A percentile compares a stretch with the other conserved stretches of the same genome.
phyloP scores from a whole-genome alignment of 2,797 vertebrate species.

The Oryzias sinensis region DNA sequence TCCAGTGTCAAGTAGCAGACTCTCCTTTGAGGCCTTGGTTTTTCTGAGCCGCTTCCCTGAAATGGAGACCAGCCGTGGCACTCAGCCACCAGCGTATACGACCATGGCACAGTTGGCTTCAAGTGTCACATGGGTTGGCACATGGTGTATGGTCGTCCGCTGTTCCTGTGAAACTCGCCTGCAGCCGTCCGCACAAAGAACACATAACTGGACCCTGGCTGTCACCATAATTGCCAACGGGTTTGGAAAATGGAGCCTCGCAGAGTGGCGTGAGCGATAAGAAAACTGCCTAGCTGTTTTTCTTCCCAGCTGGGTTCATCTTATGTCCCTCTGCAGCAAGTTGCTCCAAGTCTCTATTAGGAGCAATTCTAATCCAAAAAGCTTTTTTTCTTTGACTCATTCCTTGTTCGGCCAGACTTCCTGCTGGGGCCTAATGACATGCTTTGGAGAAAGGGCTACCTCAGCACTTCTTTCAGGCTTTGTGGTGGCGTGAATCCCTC shows the following conservation, averaged over 20 bases:
- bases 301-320: conserved; percentile 59
- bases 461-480: conserved; percentile 59
- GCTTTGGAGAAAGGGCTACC: conserved; percentile 54
- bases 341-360: conserved; percentile 46
- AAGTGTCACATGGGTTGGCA: conserved; percentile 34
- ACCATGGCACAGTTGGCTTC: conserved; percentile 21
- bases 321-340: conserved; percentile 34
- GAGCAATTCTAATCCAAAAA: conserved; percentile 30
- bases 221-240: conserved; percentile 50
- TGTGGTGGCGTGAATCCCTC: conserved; percentile 40
- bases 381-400: conserved; percentile 43
- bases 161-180: conserved; percentile 48
- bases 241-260: conserved; percentile 51
- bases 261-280: conserved; percentile 42
- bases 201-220: conserved; percentile 44
- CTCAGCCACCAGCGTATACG: conserved; percentile 41
- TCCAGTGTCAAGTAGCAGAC: conserved; percentile 17
- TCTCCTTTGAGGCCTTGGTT: conserved; percentile 26
- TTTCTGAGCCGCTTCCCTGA: conserved; percentile 52
- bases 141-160: conserved; percentile 23
- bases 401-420: conserved; percentile 43
- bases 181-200: conserved; percentile 51
- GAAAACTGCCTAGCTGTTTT: conserved; percentile 59
- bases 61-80: conserved; percentile 47
- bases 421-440: conserved; percentile 52